phyloP scores from a whole-genome alignment of 1,140 invertebrate species.

The Drosophila tristis region DNA sequence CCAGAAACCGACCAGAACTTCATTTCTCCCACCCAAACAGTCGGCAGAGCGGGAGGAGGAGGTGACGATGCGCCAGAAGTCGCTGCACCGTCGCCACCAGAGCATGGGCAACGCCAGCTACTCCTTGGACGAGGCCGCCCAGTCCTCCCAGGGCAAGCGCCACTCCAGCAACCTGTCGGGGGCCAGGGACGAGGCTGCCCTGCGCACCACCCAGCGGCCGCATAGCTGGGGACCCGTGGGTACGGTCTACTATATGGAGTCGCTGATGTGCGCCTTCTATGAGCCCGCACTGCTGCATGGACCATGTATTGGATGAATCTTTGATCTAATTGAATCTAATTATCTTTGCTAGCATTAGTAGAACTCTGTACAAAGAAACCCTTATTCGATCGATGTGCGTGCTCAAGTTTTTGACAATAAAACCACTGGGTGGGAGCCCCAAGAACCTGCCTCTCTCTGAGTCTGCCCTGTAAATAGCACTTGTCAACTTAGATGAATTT shows the following conservation, averaged over 20 bases:
- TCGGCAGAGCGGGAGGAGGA: slow-evolving; percentile 63
- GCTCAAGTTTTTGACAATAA: slow-evolving; percentile 47
- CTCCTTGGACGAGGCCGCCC: slow-evolving; percentile 60
- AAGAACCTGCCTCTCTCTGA: slow-evolving; percentile 35
- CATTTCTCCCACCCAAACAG: slow-evolving; percentile 28
- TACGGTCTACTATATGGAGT: slow-evolving; percentile 80
- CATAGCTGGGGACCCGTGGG: slow-evolving; percentile 83
- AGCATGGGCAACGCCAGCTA: slow-evolving; percentile 79
- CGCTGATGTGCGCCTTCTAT: slow-evolving; percentile 78
- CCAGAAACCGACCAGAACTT: neutral
- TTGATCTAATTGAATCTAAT: slow-evolving; percentile 33
- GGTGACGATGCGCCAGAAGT: slow-evolving; percentile 71
- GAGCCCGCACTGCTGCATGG: slow-evolving; percentile 81
- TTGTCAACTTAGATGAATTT: slow-evolving; percentile 25
- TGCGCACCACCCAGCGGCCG: slow-evolving; percentile 64
- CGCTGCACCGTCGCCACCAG: slow-evolving; percentile 75
- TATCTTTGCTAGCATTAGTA: slow-evolving; percentile 13
- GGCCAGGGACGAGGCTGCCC: slow-evolving; percentile 49
- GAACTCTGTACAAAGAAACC: slow-evolving; percentile 65
- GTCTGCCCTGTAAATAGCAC: slow-evolving; percentile 67
- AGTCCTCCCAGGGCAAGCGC: slow-evolving; percentile 40
- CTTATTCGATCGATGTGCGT: slow-evolving; percentile 60
- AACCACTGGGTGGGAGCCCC: slow-evolving; percentile 53
- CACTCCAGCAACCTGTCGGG: slow-evolving; percentile 62
- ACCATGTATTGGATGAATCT: slow-evolving; percentile 83